Conservation (phyloP, 2,888 invertebrate genomes). For the Tetragonula carbonaria region DNA sequence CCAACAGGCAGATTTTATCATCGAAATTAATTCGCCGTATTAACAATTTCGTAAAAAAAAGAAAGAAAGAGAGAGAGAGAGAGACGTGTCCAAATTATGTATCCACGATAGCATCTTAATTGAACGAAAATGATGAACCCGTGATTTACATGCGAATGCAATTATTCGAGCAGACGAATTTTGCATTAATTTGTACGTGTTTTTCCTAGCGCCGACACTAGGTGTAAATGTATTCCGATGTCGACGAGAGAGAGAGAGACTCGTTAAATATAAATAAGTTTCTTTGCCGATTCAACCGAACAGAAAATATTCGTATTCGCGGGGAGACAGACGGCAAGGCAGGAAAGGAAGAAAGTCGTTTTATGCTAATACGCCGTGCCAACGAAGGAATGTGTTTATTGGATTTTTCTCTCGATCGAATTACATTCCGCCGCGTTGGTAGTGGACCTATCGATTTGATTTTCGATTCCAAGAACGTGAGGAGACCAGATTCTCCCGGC, state of each 20-base stretch:
- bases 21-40: neutral
- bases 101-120: constrained; percentile 10
- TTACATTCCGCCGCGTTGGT: constrained; percentile 78
- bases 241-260: neutral
- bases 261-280: constrained; percentile 20
- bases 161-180: neutral
- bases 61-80: too few species aligned
- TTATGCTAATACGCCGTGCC: constrained; percentile 73
- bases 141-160: constrained; percentile 11
- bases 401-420: constrained; percentile 80
- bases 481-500: constrained; percentile 42
- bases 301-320: constrained; percentile 31
- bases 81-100: neutral
- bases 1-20: neutral
- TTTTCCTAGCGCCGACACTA: neutral
- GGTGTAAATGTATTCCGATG: constrained; percentile 4
- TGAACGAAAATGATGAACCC: neutral
- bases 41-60: neutral
- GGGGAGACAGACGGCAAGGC: constrained; percentile 27
- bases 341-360: constrained; percentile 61
- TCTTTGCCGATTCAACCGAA: constrained; percentile 24
- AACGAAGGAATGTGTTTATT: constrained; percentile 80
- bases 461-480: constrained; percentile 71
- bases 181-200: constrained; percentile 3
- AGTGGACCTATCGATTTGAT: constrained; percentile 75